Percentiles rank a stretch among this genome's conserved stretches.
Conservation (phyloP, 2,113 vertebrate genomes). For the Sinocyclocheilus grahami region DNA sequence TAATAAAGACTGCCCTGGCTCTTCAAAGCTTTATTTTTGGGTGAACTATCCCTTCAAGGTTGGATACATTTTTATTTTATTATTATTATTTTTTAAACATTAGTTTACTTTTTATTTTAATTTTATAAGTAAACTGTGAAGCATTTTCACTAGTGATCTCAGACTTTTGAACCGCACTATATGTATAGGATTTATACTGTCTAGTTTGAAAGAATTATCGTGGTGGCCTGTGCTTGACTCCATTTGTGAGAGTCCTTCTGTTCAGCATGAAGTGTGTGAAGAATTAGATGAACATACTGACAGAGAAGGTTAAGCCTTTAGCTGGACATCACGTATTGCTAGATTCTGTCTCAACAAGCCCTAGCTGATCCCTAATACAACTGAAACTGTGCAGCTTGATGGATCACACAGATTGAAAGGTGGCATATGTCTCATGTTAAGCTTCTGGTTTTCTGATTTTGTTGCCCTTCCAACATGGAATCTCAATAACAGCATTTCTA, state of each 20-base stretch:
- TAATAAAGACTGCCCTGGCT: no score
- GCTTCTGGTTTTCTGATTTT: not conserved
- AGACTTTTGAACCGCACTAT: not conserved
- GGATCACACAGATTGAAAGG: not conserved
- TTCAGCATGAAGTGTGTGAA: not conserved
- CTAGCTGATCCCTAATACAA: not conserved
- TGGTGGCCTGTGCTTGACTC: not conserved
- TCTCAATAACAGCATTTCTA: not conserved
- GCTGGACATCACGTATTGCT: not conserved
- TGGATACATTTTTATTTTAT: no score
- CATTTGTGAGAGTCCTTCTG: not conserved
- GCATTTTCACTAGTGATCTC: not conserved
- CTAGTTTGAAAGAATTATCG: not conserved
- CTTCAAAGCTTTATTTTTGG: no score
- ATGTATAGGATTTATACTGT: not conserved
- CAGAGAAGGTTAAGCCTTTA: slow-evolving; percentile 17
- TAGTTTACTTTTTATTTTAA: no score
- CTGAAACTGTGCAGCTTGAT: not conserved
- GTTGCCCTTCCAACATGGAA: not conserved
- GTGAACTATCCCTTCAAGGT: no score
- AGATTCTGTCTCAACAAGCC: not conserved
- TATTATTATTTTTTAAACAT: no score
- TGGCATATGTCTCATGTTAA: not conserved
- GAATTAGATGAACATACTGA: not conserved
- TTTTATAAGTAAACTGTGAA: not conserved